Evolutionary conservation across 2,113 vertebrate species (phyloP).

Genomic region (Hippoglossus stenolepis): DNA sequence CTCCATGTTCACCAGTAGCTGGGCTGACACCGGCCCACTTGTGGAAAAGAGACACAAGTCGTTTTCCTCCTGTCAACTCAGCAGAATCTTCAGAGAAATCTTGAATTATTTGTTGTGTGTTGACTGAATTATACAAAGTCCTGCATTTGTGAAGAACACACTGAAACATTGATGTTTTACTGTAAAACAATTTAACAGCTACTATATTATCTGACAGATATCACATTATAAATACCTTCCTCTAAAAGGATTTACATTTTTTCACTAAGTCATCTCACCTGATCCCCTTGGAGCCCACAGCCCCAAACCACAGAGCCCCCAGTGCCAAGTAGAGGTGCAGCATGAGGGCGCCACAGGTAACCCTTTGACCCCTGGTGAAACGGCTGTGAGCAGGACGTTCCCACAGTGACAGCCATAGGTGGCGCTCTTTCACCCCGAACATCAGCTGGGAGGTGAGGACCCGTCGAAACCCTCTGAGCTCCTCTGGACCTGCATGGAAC

Average conservation of each 20-base stretch:
- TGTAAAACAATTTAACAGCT: neutral
- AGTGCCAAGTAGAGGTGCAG: constrained; percentile 82
- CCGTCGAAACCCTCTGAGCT: constrained; percentile 76
- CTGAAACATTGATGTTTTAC: no score
- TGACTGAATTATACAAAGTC: neutral
- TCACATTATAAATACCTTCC: no score
- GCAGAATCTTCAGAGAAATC: neutral
- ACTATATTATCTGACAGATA: neutral
- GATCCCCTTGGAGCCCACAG: constrained; percentile 63
- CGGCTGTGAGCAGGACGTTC: constrained; percentile 77
- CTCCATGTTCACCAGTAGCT: constrained; percentile 71
- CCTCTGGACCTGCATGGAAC: constrained; percentile 78
- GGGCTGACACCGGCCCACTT: constrained; percentile 77
- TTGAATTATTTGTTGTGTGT: neutral
- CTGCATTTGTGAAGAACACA: no score
- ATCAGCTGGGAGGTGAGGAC: constrained; percentile 80
- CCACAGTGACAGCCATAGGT: constrained; percentile 86
- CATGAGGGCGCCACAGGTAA: constrained; percentile 78
- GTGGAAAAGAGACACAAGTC: neutral
- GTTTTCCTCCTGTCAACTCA: neutral
- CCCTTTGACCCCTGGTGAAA: constrained; percentile 85
- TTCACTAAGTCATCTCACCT: constrained; percentile 64
- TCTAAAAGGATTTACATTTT: no score
- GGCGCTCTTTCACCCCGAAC: constrained; percentile 82
- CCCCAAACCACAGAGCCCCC: constrained; percentile 83